Base-by-base conservation (phyloP, 2,888 invertebrate genomes). In the Amphipyra tragopoginis region DNA sequence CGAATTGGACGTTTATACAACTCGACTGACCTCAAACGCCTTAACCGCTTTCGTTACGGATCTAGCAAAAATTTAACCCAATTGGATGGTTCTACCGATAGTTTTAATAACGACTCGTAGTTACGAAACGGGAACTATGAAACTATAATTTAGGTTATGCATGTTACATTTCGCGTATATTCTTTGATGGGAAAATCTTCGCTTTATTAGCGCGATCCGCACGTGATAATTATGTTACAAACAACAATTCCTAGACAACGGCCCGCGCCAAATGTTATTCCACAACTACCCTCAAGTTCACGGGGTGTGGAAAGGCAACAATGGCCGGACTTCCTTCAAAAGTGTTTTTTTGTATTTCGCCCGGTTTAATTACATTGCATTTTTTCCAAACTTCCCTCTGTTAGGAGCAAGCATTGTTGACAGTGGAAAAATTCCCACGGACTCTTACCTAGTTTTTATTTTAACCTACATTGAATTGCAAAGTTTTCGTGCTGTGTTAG, bases 1-100 rank as follows among this genome's bases (percentile, higher is more conserved):
- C 89, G 90, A 93, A 93, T 92, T 89, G 91, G 86, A 86, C 91
- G 87, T 92, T 93, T 92, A 90, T 93, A 90, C 92, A 87, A 86
- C 89, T 89, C 85, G 76, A 88, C 88, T 93, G 92, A 92, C 92
- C 93, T 86, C 88, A 86, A 86, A 83, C 80, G 82, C 83, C 83
- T 85, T 86, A 84, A 85, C 85, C 86, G 84, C 83, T 79, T 80
- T 79, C 83, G 85, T 90, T 90, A 86, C 82, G 80, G 79, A 84
- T 82, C 83, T 66, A 75, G 72, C 72, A 81, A 81, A 87, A 88
- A 90, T 89, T 88, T 86, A 84, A 83, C 87, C 83, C 82, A 87
- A 86, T 86, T 87, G 85, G 80, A 61, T 57, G 53, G 40, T 45
- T 59, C 75, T 65, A 69, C 74, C 52, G 72, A 80, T 79, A 77